phyloP scores from a whole-genome alignment of 2,797 vertebrate genomes.

The Periparus ater region DNA sequence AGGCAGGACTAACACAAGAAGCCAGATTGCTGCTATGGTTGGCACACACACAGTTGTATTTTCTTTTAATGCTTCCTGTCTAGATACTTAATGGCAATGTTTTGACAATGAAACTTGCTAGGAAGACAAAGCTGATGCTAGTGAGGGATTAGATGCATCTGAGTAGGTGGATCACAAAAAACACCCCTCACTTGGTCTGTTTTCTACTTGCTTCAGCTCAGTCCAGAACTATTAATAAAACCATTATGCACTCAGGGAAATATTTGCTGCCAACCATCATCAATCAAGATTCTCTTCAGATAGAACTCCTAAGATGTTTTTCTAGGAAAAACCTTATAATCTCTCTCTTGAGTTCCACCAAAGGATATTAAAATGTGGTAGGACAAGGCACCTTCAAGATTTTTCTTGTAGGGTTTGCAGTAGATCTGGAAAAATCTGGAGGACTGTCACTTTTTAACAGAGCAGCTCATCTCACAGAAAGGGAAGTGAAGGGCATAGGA shows the following conservation, averaged over 20 bases:
- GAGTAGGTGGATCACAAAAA: not conserved
- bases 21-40: not conserved
- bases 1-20: not conserved
- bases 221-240: not conserved
- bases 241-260: not conserved
- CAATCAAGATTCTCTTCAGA: not conserved
- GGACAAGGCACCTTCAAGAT: not conserved
- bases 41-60: not conserved
- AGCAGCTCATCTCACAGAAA: not conserved
- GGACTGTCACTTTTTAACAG: not conserved
- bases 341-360: not conserved
- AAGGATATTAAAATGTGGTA: not conserved
- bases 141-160: not conserved
- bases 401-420: not conserved
- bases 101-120: not conserved
- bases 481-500: not conserved
- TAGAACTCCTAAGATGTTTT: not conserved
- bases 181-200: not conserved
- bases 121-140: not conserved
- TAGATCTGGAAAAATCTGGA: not conserved
- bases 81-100: not conserved
- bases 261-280: not conserved
- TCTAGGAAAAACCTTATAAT: not conserved
- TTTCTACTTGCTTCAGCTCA: not conserved
- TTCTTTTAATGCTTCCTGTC: not conserved